Percentiles rank a stretch among this genome's conserved stretches.
These are phyloP conservation scores for Chlorops oryzae DNA, from an alignment of 1,140 invertebrate genomes.

Conservation along the genomic window DNA sequence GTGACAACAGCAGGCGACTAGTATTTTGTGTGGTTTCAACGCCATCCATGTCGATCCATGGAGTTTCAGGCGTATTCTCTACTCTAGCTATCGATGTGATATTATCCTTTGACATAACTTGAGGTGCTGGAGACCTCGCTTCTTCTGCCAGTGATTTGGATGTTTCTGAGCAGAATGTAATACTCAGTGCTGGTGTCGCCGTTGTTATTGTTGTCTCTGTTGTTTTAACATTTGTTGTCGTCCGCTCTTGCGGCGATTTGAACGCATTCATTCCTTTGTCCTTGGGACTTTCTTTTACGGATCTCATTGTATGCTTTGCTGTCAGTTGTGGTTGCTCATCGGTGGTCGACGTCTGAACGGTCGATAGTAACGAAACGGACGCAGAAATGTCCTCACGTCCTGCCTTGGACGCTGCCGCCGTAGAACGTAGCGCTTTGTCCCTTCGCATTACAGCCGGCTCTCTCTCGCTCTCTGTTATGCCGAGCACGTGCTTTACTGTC, in stretches of 20 bases:
- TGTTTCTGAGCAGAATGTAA: neutral
- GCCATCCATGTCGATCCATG: neutral
- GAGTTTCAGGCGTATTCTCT: neutral
- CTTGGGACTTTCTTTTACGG: neutral
- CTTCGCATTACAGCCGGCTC: conserved; percentile 2
- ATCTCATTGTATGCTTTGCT: neutral
- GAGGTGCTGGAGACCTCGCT: conserved; percentile 4
- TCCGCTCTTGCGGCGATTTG: no score
- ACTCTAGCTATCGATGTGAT: neutral
- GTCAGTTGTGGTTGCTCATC: conserved; percentile 5
- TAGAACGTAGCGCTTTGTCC: neutral
- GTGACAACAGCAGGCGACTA: neutral
- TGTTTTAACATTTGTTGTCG: neutral
- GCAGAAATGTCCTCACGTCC: no score
- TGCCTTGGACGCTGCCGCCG: neutral
- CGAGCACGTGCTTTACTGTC: no score
- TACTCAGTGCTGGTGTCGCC: conserved; percentile 11
- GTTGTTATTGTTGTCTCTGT: neutral
- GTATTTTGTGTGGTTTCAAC: conserved; percentile 1
- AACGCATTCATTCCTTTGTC: neutral
- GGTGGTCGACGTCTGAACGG: no score
- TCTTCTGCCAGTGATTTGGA: conserved; percentile 6
- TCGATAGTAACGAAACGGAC: no score
- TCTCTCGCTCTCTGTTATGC: neutral
- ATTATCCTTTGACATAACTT: no score